Evolutionary conservation across 2,113 vertebrate species (phyloP), one percentile per base, ranked within the genome.

Genomic region (Platichthys flesus): DNA sequence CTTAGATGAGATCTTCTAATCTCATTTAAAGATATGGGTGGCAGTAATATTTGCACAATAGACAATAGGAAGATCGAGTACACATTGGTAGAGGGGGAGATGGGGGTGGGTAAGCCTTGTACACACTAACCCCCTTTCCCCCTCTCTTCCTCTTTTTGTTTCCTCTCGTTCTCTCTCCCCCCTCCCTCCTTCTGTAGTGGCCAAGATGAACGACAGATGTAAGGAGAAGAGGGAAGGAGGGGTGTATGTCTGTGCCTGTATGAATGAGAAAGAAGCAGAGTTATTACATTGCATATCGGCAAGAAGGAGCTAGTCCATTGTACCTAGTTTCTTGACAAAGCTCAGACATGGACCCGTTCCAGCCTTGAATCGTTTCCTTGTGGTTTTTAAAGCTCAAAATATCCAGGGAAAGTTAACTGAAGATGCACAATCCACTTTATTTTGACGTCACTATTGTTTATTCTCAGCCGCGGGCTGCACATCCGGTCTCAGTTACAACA

Each of bases 141-240:
- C 87, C 91, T 91, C 91, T 93, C 90, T 93, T 91, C 90, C 92
- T 89, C 89, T 92, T 89, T 93, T 90, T 92, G 86, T 93, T 91
- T 93, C 87, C 88, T 91, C 89, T 92, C 86, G 87, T 91, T 93
- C 92, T 93, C 89, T 88, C 87, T 88, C 89, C 86, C 88, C 85
- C 88, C 79, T 83, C 89, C 84, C 89, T 91, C 92, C 92, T 89
- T 92, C 93, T 94, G 86, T 93, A 95, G 94, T 95, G 93, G 93
- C 93, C 93, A 93, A 90, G 94, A 95, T 93, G 93, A 95, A 92
- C 93, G 92, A 81, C 93, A 94, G 93, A 93, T 94, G 93, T 95
- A 94, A 95, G 93, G 88, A 94, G 82, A 93, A 93, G 89, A 85
- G 87, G 86, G 91, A 90, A 88, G 92, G 87, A 86, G 80, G 88